Percentiles rank a stretch among this genome's conserved stretches.
These are phyloP conservation scores for Muraenolepis orangiensis DNA, from an alignment of 2,797 vertebrate genomes.

Conservation along the genomic window DNA sequence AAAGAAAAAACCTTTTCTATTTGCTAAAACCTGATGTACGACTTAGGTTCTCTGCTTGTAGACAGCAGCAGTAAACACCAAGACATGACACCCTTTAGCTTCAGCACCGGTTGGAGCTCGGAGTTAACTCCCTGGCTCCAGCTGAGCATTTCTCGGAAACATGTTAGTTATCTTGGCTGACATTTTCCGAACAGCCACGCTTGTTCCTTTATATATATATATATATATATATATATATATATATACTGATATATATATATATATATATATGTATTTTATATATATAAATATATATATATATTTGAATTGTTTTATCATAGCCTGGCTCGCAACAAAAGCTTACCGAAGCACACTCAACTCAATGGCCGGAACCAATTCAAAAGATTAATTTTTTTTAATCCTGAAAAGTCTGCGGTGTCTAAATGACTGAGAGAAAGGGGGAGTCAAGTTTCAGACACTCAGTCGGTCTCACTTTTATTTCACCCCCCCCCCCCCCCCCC, in stretches of 20 bases:
- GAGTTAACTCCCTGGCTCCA: slow-evolving; percentile 43
- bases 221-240: no score
- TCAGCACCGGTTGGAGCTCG: slow-evolving; percentile 53
- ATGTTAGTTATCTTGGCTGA: not conserved
- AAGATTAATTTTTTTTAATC: not conserved
- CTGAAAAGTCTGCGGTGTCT: not conserved
- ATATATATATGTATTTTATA: no score
- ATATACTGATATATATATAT: no score
- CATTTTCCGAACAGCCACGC: not conserved
- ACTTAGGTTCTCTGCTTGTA: not conserved
- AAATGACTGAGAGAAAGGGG: not conserved
- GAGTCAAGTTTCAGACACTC: no score
- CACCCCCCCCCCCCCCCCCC: not conserved
- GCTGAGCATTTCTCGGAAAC: not conserved
- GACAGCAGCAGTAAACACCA: not conserved
- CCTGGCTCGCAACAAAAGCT: not conserved
- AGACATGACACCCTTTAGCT: slow-evolving; percentile 18
- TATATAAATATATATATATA: no score
- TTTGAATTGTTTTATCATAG: not conserved
- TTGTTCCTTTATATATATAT: no score
- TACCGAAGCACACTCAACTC: not conserved
- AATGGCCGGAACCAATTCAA: not conserved
- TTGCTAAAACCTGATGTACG: not conserved
- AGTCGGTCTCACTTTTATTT: not conserved
- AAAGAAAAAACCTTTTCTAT: no score